Evolutionary conservation across 2,113 vertebrate species (phyloP).

Genomic region (Cryptotis parvus): DNA sequence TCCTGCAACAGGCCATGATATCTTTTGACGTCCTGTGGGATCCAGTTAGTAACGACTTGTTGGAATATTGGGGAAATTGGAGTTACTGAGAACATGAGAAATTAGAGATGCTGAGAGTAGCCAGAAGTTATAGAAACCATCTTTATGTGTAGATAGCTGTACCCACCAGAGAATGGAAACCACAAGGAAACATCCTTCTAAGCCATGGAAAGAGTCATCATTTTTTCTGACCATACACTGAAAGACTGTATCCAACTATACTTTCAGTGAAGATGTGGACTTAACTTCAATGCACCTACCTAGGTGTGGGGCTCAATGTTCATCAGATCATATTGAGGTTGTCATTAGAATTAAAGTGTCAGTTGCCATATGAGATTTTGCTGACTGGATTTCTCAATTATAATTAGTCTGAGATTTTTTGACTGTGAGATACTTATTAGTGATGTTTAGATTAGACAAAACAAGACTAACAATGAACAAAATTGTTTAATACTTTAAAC

Average conservation of each 20-base stretch:
- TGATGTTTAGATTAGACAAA: constrained; percentile 54
- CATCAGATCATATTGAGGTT: background rate
- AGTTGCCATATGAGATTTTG: background rate
- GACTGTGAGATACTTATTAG: constrained; percentile 47
- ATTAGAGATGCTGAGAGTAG: background rate
- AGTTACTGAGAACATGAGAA: background rate
- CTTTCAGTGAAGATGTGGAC: background rate
- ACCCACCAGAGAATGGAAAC: background rate
- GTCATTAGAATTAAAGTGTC: constrained; percentile 3
- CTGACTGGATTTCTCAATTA: constrained; percentile 47
- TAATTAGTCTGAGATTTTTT: constrained; percentile 58
- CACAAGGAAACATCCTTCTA: background rate
- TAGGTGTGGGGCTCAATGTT: background rate
- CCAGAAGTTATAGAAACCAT: background rate
- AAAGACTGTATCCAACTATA: background rate
- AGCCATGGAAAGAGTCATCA: background rate
- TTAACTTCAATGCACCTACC: background rate
- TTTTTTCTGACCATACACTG: background rate
- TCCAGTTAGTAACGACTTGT: too few species aligned
- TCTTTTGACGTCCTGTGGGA: too few species aligned
- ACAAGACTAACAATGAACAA: constrained; percentile 52
- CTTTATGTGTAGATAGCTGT: background rate
- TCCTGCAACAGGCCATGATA: too few species aligned
- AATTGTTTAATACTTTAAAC: constrained; percentile 32
- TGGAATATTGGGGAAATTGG: background rate